phyloP scores from a whole-genome alignment of 1,140 invertebrate species.

The Delia radicum region DNA sequence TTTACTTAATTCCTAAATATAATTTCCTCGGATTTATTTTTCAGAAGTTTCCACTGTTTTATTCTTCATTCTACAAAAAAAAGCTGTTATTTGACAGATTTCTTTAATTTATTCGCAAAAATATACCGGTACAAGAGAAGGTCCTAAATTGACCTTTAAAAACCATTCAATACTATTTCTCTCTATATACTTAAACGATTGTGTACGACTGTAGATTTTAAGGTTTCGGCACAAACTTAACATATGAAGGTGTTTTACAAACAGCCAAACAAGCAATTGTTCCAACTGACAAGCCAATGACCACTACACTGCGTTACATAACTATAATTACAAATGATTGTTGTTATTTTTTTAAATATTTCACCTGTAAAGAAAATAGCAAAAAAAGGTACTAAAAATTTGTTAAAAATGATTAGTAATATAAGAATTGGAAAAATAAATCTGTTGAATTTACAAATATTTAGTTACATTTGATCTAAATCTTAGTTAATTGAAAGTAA shows the following conservation, averaged over 20 bases:
- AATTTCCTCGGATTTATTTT: too few species aligned
- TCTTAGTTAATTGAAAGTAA: too few species aligned
- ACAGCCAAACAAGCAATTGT: slow-evolving; percentile 19
- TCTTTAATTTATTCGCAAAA: not conserved
- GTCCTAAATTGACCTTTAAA: slow-evolving; percentile 11
- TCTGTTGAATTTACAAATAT: too few species aligned
- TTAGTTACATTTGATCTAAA: too few species aligned
- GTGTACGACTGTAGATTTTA: not conserved
- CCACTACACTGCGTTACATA: not conserved
- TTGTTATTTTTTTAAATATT: too few species aligned
- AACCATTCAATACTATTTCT: not conserved
- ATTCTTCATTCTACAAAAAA: not conserved
- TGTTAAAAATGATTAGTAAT: too few species aligned
- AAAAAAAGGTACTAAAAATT: too few species aligned
- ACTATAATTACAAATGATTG: too few species aligned
- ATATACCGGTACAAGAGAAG: not conserved
- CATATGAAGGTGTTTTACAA: slow-evolving; percentile 18
- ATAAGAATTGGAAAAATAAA: too few species aligned
- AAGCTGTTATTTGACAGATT: not conserved
- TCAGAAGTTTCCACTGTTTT: not conserved
- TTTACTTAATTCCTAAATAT: too few species aligned
- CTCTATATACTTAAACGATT: not conserved
- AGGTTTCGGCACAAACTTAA: not conserved
- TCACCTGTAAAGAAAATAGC: too few species aligned
- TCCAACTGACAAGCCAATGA: slow-evolving; percentile 4